Conservation (phyloP, 2,888 invertebrate genomes). For the Acleris literana region DNA sequence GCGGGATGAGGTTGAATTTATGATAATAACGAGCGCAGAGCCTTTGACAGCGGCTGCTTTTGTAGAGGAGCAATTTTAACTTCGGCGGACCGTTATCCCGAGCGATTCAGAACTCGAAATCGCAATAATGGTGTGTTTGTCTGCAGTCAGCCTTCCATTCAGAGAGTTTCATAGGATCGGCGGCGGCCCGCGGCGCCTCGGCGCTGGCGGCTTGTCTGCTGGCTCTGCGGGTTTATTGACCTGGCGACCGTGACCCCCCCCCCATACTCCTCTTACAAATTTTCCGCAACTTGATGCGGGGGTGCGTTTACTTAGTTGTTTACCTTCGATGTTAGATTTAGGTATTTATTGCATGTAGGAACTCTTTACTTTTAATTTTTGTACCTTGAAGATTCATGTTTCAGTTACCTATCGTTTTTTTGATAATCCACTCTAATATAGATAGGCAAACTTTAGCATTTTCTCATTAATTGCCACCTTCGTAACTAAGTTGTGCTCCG, state of each 20-base stretch:
- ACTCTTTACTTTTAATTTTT: neutral
- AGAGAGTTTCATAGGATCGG: slow-evolving; percentile 52
- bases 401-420: neutral
- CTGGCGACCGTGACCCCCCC: slow-evolving; percentile 71
- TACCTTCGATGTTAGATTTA: slow-evolving; percentile 21
- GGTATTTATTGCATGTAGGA: slow-evolving; percentile 44
- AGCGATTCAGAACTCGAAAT: slow-evolving; percentile 39
- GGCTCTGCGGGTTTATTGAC: slow-evolving; percentile 67
- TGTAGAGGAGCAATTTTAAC: slow-evolving; percentile 31
- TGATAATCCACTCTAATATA: too few species aligned
- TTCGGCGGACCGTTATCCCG: slow-evolving; percentile 35
- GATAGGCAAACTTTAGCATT: neutral
- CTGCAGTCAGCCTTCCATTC: slow-evolving; percentile 45
- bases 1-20: slow-evolving; percentile 8
- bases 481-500: slow-evolving; percentile 18
- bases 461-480: slow-evolving; percentile 18
- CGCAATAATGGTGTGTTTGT: slow-evolving; percentile 41
- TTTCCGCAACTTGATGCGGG: slow-evolving; percentile 44
- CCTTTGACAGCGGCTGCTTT: slow-evolving; percentile 27
- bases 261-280: slow-evolving; percentile 41
- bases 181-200: slow-evolving; percentile 48
- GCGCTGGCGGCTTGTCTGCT: slow-evolving; percentile 52
- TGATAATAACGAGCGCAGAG: slow-evolving; percentile 24
- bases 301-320: slow-evolving; percentile 22
- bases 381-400: slow-evolving; percentile 35